Base-by-base conservation (phyloP, 1,140 invertebrate species). In the Drosophila oshimai region DNA sequence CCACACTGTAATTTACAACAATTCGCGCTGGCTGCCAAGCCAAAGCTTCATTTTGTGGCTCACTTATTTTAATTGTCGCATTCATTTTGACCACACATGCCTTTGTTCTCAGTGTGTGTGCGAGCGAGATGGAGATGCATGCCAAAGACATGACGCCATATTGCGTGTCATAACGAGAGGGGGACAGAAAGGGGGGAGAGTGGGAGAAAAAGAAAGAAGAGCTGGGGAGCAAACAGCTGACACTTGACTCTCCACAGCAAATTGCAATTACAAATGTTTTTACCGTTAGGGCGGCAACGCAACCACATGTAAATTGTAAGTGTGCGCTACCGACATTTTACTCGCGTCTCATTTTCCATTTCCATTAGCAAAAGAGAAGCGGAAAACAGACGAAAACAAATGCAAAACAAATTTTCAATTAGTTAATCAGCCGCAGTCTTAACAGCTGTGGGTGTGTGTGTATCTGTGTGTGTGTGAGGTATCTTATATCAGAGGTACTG, bases 21-120 rank as follows among this genome's bases (percentile, higher is more conserved):
- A 47, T 62, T 47, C 28, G 17, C 62, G 18, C 6, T 44, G 17
- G 15, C 12, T 17, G 31, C 31, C 46, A 36, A 47, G 50, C 51
- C 17, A 60, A 65, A 62, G 57, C 62, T 36, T 26, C 47, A 18
- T 57, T 51, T 47, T 68, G 42, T 70, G 41, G 73, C 50, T 71
- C 29, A 61, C 61, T 80, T 81, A 72, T 55, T 76, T 80, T 65
- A 80, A 80, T 81, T 80, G 77, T 71, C 39, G 67, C 71, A 68
- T 81, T 51, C 49, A 60, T 68, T 73, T 47, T 68, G 47, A 49
- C 61, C 61, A 31, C 33, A 46, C 17, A 33, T 31, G 24, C 0
- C 15, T 39, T 37, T 61, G 29, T 28, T 46, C 44, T 33, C 29
- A 58, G 60, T 60, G 49, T 57, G 34, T 24, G 34, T 24, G 51